Conservation (phyloP, 2,113 vertebrate genomes). For the Myotis yumanensis region DNA sequence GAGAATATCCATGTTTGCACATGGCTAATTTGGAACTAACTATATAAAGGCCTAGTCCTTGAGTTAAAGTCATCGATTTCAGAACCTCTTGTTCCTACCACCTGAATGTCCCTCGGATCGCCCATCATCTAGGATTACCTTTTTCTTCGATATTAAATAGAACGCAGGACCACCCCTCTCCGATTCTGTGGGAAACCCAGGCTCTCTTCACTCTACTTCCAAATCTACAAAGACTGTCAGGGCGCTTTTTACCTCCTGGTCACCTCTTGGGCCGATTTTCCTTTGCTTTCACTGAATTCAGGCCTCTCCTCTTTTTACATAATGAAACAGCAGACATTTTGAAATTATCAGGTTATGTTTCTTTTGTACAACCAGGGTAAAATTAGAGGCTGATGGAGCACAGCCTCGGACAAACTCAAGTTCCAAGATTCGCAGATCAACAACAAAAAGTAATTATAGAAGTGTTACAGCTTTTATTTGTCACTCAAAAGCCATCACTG, state of each 20-base stretch:
- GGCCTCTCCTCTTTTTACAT: neutral
- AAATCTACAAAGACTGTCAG: neutral
- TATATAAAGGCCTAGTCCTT: neutral
- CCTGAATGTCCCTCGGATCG: neutral
- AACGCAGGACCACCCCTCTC: neutral
- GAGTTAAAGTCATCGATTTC: neutral
- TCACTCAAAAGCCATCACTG: neutral
- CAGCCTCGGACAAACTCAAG: neutral
- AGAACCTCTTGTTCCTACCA: neutral
- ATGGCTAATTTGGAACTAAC: neutral
- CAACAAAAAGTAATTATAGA: neutral
- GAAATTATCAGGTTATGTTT: neutral
- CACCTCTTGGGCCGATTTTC: neutral
- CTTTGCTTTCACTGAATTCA: neutral
- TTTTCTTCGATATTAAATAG: neutral
- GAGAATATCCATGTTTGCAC: neutral
- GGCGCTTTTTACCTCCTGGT: neutral
- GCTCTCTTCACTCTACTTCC: neutral
- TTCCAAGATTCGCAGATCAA: neutral
- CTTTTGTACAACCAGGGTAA: neutral
- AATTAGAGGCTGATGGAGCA: neutral
- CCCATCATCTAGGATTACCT: neutral
- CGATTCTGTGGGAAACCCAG: neutral
- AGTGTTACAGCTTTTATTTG: neutral
- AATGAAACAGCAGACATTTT: neutral